Evolutionary conservation across 2,888 invertebrate genomes (phyloP).

Genomic region (Cephus nigrinus): DNA sequence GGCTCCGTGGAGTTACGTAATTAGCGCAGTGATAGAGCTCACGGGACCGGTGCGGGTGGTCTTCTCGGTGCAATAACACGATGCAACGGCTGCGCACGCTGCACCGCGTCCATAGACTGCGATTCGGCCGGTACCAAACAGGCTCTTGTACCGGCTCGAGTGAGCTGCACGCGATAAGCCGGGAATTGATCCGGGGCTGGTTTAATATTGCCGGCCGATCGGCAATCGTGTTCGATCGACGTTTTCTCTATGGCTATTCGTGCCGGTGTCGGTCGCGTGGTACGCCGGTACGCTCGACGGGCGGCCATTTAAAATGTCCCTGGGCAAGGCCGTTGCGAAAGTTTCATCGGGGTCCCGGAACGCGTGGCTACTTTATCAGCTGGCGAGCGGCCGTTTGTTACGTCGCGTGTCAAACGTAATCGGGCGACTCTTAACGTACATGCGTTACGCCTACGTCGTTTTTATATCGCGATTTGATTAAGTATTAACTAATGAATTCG

Average conservation of each 20-base stretch:
- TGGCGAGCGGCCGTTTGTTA: slow-evolving; percentile 15
- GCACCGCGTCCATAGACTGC: neutral
- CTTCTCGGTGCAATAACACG: neutral
- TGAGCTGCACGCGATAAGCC: slow-evolving; percentile 2
- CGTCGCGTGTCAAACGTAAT: neutral
- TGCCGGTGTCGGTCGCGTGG: neutral
- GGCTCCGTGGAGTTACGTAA: slow-evolving; percentile 30
- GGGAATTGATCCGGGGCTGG: neutral
- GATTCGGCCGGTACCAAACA: neutral
- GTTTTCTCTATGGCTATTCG: neutral
- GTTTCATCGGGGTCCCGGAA: slow-evolving; percentile 24
- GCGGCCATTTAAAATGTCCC: slow-evolving; percentile 14
- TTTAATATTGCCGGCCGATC: neutral
- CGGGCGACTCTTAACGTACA: neutral
- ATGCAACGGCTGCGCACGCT: neutral
- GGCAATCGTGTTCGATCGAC: neutral
- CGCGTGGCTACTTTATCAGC: slow-evolving; percentile 35
- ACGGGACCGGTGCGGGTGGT: neutral
- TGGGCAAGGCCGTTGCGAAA: slow-evolving; percentile 27
- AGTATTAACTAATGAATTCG: neutral
- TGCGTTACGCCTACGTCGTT: neutral
- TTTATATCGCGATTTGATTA: neutral
- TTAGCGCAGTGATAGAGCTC: slow-evolving; percentile 21
- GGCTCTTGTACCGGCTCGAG: neutral
- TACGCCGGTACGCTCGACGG: neutral